Base-by-base conservation (phyloP, 2,113 vertebrate genomes). In the Leiothrix lutea region DNA sequence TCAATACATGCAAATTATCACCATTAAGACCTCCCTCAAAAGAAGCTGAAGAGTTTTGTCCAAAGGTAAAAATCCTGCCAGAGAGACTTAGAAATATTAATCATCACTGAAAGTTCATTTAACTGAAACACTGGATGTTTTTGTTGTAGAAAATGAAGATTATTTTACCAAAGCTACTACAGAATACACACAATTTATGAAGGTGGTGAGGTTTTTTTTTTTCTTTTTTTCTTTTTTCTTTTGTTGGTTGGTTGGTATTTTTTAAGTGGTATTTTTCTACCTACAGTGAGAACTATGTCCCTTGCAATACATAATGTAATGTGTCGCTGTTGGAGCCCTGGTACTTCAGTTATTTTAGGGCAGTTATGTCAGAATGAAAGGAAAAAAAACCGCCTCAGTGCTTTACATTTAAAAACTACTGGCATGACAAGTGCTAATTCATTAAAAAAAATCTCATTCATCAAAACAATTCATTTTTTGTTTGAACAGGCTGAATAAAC, bases 391-490 rank as follows among this genome's bases (percentile, higher is more conserved):
- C 38, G 33, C 80, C 91, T 96, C 96, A 95, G 80, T 95, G 90
- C 61, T 94, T 97, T 97, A 98, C 92, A 95, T 96, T 97, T 97
- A 96, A 98, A 97, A 98, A 96, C 96, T 86, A 94, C 90, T 97
- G 97, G 97, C 97, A 97, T 97, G 95, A 95, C 94, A 84, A 91
- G 80, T 95, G 95, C 93, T 96, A 95, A 98, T 98, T 97, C 97
- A 98, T 97, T 97, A 58, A 94, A 97, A 95, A 97, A 97, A 96
- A 98, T 95, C 96, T 95, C 97, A 97, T 98, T 98, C 97, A 97
- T 97, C 96, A 95, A 97, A 97, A 98, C 97, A 98, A 98, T 97
- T 96, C 94, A 97, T 98, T 98, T 97, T 98, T 97, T 98, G 97
- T 98, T 96, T 97, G 90, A 98, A 97, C 89, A 97, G 92, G 51